Conservation (phyloP, 1,140 invertebrate genomes). For the Delia radicum region DNA sequence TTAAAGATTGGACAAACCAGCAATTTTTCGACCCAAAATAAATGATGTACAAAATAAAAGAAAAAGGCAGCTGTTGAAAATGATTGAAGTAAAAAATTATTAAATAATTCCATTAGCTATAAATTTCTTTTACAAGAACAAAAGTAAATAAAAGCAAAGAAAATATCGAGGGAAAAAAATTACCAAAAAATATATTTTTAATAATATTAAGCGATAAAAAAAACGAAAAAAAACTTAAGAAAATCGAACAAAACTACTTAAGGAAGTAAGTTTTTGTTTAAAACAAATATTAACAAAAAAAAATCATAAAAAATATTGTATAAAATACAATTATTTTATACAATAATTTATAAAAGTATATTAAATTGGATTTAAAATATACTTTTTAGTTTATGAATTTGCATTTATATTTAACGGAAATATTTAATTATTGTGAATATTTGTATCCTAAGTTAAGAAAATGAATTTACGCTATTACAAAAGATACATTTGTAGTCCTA, state of each 20-base stretch:
- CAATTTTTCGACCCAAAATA: no score
- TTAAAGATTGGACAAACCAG: background rate
- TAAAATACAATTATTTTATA: no score
- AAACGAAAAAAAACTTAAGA: background rate
- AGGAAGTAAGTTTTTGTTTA: background rate
- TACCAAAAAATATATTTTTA: conserved; percentile 6
- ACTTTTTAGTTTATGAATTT: no score
- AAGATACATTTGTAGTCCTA: no score
- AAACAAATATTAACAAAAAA: background rate
- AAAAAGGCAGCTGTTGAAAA: background rate
- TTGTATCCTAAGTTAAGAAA: no score
- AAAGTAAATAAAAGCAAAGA: conserved; percentile 45
- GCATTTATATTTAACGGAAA: no score
- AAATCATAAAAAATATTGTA: background rate
- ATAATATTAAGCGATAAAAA: background rate
- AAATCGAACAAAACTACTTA: conserved; percentile 8
- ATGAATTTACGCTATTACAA: no score
- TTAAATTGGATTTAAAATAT: no score
- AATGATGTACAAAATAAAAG: no score
- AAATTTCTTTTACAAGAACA: conserved; percentile 56
- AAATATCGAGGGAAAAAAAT: background rate
- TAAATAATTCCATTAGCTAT: conserved; percentile 55
- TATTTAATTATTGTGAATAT: no score
- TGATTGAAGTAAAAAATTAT: conserved; percentile 34
- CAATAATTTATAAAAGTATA: no score